Conservation (phyloP, 2,888 invertebrate species). For the Cenopis cana region DNA sequence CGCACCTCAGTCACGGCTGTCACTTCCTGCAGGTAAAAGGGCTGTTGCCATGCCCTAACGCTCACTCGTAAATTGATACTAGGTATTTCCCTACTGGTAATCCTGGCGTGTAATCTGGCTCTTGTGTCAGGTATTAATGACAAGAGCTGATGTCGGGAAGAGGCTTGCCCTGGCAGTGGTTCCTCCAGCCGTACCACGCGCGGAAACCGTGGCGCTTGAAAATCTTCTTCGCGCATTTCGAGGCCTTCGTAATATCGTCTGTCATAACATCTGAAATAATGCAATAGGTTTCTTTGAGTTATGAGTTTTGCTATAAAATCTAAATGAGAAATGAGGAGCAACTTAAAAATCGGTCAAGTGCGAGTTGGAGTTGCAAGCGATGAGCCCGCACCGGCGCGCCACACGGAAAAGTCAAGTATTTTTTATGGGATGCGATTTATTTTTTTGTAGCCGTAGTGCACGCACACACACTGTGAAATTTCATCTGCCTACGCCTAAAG, state of each 20-base stretch:
- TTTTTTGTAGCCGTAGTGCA: too few species aligned
- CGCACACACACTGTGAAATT: too few species aligned
- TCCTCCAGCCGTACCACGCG: conserved; percentile 62
- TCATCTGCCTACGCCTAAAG: too few species aligned
- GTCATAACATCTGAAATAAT: conserved; percentile 61
- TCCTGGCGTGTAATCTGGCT: neutral
- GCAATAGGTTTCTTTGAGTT: neutral
- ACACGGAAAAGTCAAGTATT: neutral
- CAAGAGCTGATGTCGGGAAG: conserved; percentile 69
- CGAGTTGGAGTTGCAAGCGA: neutral
- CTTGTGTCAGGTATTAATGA: conserved; percentile 45
- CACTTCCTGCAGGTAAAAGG: too few species aligned
- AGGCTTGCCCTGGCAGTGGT: conserved; percentile 53
- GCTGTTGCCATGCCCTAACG: too few species aligned
- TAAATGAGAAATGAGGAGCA: neutral
- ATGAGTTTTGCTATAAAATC: neutral
- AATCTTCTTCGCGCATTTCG: conserved; percentile 57
- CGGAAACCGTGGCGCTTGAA: conserved; percentile 55
- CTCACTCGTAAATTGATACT: too few species aligned
- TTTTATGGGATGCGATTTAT: neutral
- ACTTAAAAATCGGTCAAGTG: neutral
- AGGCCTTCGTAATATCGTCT: conserved; percentile 58
- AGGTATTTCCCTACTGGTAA: too few species aligned
- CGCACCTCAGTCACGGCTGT: too few species aligned
- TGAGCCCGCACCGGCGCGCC: neutral